A percentile compares a stretch with the other conserved stretches of the same genome.
phyloP scores from a whole-genome alignment of 92 coral and sea anemone species.

The Zoanthus sociatus region DNA sequence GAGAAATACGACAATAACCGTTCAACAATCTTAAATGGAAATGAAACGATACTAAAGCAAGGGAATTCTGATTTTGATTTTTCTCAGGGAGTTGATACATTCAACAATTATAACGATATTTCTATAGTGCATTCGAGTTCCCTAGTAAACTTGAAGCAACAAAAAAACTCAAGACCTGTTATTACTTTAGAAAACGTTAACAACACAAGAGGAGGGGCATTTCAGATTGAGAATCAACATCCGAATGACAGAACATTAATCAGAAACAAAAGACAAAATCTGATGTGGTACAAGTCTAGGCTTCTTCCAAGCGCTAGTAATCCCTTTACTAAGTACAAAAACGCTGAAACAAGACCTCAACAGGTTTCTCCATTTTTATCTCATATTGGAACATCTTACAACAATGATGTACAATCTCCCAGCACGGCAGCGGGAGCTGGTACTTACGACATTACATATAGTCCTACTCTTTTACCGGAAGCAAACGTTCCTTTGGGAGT shows the following conservation, averaged over 20 bases:
- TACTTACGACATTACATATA: conserved; percentile 43
- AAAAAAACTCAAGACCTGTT: neutral
- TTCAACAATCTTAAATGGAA: neutral
- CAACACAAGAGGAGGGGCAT: neutral
- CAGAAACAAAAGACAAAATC: conserved; percentile 54
- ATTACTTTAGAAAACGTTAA: neutral
- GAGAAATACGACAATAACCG: neutral
- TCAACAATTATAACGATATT: neutral
- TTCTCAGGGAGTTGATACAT: neutral
- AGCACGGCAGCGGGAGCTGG: conserved; percentile 25
- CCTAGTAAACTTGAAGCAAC: neutral
- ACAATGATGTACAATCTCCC: conserved; percentile 24
- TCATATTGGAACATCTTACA: conserved; percentile 51
- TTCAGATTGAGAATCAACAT: neutral
- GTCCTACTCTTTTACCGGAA: conserved; percentile 44
- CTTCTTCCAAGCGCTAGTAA: conserved; percentile 10
- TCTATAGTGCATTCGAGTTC: neutral
- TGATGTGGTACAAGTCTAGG: conserved; percentile 71
- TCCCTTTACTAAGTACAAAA: conserved; percentile 30
- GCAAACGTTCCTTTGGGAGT: conserved; percentile 29
- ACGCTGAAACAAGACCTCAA: conserved; percentile 8
- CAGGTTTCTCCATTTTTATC: conserved; percentile 53
- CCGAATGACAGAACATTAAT: neutral
- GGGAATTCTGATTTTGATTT: neutral
- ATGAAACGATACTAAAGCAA: neutral